A percentile compares a stretch with the other conserved stretches of the same genome.
phyloP scores from a whole-genome alignment of 1,140 invertebrate species.

The Hetaerina americana region DNA sequence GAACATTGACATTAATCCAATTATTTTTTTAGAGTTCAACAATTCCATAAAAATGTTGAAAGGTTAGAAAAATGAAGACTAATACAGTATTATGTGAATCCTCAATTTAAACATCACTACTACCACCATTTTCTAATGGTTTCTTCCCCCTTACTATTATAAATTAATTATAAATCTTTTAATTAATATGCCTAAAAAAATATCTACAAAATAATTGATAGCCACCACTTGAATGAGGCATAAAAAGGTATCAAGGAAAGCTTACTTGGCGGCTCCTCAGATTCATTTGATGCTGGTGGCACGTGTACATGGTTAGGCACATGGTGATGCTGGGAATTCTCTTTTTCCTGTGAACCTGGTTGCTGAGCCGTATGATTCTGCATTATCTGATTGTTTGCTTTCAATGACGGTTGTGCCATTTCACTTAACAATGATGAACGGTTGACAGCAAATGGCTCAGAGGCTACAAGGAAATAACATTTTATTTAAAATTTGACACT shows the following conservation, averaged over 20 bases:
- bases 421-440: slow-evolving; percentile 23
- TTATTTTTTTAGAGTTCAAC: too few species aligned
- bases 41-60: too few species aligned
- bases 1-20: too few species aligned
- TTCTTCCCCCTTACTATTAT: too few species aligned
- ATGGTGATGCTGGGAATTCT: background rate
- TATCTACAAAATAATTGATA: too few species aligned
- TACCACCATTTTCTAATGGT: too few species aligned
- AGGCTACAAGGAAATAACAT: slow-evolving; percentile 31
- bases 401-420: background rate
- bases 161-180: too few species aligned
- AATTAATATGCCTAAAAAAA: too few species aligned
- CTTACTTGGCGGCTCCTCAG: slow-evolving; percentile 61
- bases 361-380: slow-evolving; percentile 2
- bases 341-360: background rate
- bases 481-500: slow-evolving; percentile 10
- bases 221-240: too few species aligned
- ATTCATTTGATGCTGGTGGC: slow-evolving; percentile 13
- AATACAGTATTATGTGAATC: too few species aligned
- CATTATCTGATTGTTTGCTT: background rate
- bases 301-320: background rate
- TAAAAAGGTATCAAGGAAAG: slow-evolving; percentile 9
- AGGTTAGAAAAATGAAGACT: too few species aligned
- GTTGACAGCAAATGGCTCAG: slow-evolving; percentile 78
- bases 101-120: too few species aligned